Conservation (phyloP, 2,113 vertebrate species). For the Crypturellus undulatus region DNA sequence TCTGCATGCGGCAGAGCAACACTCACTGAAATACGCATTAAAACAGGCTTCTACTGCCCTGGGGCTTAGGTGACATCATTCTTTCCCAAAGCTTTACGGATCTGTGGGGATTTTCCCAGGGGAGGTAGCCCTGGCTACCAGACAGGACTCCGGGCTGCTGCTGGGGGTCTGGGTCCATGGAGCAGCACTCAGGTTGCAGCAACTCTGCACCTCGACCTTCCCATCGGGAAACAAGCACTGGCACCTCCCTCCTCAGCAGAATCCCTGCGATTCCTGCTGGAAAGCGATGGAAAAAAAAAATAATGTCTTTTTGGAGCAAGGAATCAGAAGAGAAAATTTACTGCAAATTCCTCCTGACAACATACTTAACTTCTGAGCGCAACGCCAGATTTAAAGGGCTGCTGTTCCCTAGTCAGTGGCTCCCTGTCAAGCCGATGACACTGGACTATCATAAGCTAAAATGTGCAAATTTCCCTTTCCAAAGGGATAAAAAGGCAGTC, state of each 20-base stretch:
- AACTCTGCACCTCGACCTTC: not conserved
- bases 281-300: not conserved
- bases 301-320: not conserved
- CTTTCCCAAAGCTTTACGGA: not conserved
- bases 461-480: not conserved
- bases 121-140: not conserved
- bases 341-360: not conserved
- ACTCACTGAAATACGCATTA: not conserved
- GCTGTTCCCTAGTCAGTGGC: fast-evolving
- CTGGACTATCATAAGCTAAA: not conserved
- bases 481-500: not conserved
- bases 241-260: not conserved
- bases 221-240: not conserved
- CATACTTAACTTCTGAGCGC: not conserved
- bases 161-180: not conserved
- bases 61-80: not conserved
- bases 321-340: not conserved
- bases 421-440: not conserved
- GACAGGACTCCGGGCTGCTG: not conserved
- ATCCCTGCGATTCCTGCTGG: not conserved
- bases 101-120: not conserved
- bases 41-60: not conserved
- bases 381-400: not conserved
- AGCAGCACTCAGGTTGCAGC: not conserved
- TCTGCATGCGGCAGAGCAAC: not conserved